Evolutionary conservation across 1,140 invertebrate genomes (phyloP).

Genomic region (Chionoecetes opilio): DNA sequence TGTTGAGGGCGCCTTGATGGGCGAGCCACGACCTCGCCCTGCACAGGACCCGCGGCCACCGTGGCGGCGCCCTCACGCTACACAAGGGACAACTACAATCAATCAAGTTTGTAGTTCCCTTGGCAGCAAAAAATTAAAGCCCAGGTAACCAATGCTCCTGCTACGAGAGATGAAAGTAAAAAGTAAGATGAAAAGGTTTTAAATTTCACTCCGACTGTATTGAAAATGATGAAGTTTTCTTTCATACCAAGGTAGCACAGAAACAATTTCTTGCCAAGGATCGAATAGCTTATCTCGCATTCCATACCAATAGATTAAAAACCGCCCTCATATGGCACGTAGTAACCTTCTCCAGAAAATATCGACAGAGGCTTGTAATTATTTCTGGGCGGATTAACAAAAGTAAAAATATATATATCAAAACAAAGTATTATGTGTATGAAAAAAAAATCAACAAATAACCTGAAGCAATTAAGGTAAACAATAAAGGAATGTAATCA

Average conservation of each 20-base stretch:
- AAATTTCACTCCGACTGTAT: no score
- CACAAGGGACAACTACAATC: background rate
- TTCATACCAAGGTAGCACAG: background rate
- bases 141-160: conserved; percentile 60
- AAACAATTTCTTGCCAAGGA: background rate
- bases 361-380: conserved; percentile 13
- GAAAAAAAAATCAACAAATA: conserved; percentile 48
- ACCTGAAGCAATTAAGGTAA: conserved; percentile 39
- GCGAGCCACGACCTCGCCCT: background rate
- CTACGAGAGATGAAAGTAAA: conserved; percentile 47
- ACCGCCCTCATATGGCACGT: conserved; percentile 64
- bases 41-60: background rate
- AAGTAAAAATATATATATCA: conserved; percentile 11
- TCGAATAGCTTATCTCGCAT: background rate
- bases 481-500: conserved; percentile 72
- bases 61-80: background rate
- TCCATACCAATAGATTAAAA: background rate
- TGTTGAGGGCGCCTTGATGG: background rate
- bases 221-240: background rate
- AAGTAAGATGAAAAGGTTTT: background rate
- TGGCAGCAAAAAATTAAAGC: conserved; percentile 73
- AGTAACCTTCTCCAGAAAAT: conserved; percentile 58
- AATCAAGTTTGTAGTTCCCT: background rate
- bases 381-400: conserved; percentile 24
- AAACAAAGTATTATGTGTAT: background rate